Percentiles rank a stretch among this genome's conserved stretches.
Evolutionary conservation across 1,140 invertebrate genomes (phyloP).

Genomic region (Contarinia nasturtii): DNA sequence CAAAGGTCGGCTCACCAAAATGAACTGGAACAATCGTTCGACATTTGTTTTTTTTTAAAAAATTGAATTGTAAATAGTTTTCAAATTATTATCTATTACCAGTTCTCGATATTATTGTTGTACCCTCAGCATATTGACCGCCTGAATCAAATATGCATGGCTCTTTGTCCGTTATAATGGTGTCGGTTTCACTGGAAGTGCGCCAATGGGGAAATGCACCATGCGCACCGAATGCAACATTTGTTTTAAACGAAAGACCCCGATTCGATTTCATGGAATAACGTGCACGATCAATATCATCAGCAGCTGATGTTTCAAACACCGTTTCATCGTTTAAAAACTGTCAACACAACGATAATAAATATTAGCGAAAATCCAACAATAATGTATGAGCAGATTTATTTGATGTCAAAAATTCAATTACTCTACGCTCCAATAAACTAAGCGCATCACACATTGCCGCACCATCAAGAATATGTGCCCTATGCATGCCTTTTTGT

Average conservation of each 20-base stretch:
- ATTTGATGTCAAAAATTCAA: no score
- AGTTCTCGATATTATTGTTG: conserved; percentile 84
- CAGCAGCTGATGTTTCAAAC: conserved; percentile 48
- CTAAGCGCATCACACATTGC: conserved; percentile 80
- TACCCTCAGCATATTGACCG: conserved; percentile 68
- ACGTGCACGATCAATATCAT: conserved; percentile 41
- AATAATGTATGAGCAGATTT: neutral
- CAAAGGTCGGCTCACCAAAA: conserved; percentile 55
- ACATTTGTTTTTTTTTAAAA: no score
- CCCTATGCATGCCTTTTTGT: conserved; percentile 67
- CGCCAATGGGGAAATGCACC: conserved; percentile 83
- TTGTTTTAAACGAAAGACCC: conserved; percentile 68
- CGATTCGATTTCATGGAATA: conserved; percentile 44
- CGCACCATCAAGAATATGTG: conserved; percentile 69
- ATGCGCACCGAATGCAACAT: conserved; percentile 74
- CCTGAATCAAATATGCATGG: conserved; percentile 51
- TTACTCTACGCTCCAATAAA: conserved; percentile 58
- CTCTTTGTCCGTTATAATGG: conserved; percentile 43
- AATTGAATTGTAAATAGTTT: no score
- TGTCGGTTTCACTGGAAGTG: conserved; percentile 51
- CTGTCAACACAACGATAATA: conserved; percentile 3
- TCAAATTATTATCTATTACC: no score
- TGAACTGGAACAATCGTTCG: no score
- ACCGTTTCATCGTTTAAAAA: conserved; percentile 26
- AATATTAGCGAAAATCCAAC: neutral